Conservation (phyloP, 2,797 vertebrate genomes). For the Pseudotriccus pelzelni region DNA sequence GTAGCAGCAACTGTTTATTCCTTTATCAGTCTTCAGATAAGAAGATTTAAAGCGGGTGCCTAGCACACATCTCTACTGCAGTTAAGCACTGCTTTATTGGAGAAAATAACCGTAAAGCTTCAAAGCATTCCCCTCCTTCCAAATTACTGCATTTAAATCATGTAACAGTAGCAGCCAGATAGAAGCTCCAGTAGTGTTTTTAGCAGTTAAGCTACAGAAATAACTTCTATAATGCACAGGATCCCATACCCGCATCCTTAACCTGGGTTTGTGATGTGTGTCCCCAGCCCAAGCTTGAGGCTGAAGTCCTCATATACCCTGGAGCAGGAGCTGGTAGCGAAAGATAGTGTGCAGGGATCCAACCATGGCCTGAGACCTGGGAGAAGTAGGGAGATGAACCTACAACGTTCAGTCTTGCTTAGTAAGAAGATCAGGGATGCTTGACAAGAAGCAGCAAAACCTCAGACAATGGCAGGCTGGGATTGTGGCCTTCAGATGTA, state of each 20-base stretch:
- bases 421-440: background rate
- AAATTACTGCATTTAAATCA: background rate
- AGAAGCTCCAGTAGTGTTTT: background rate
- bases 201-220: background rate
- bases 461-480: background rate
- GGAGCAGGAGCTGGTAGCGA: background rate
- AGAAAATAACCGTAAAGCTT: background rate
- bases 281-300: background rate
- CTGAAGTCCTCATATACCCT: background rate
- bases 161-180: background rate
- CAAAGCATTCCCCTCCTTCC: background rate
- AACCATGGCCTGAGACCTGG: background rate
- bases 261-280: background rate
- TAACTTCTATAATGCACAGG: background rate
- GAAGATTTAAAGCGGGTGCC: background rate
- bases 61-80: background rate
- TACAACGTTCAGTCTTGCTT: background rate
- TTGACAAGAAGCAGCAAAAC: background rate
- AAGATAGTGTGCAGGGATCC: accelerated
- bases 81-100: background rate
- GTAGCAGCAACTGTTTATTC: background rate
- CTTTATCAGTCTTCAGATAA: background rate
- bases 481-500: background rate
- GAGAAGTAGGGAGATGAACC: background rate
- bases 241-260: background rate